Base-by-base conservation (phyloP, 2,888 invertebrate species). In the Stomorhina lunata region DNA sequence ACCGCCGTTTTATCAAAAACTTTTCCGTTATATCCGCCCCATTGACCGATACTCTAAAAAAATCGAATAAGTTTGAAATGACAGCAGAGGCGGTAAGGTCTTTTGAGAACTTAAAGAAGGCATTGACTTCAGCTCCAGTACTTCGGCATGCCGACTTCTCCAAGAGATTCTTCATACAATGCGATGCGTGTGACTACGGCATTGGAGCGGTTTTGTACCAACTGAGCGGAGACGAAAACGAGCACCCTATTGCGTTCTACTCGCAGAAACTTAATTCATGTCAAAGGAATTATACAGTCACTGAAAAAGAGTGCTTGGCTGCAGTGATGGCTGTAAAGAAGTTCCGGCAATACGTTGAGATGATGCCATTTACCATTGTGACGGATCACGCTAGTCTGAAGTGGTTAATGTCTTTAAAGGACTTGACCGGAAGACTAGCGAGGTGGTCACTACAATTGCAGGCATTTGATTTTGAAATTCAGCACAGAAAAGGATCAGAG, bases 251-350 rank as follows among this genome's bases (percentile, higher is more conserved):
- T 10, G 84, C 81, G 0, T 80, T 71, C 15, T 73, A 63, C 15
- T 84, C 81, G 1, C 61, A 80, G 29, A 83, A 84, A 22, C 12
- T 84, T n/a, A 84, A 81, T 43, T n/a, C 40, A 0, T 55, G 61
- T 15, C 84, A 84, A 43, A 34, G 55, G 2, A 84, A 80, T 43
- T 82, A 82, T 43, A 79, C 55, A 7, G 72, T 80, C 5, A 84
- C 81, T 0, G 83, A 81, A 55, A 53, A 80, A 10, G 80, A 84
- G 17, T 83, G 83, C 53, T 37, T 75, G 3, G 69, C 77, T 1
- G 77, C 69, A 10, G 69, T 78, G 4, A 12, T 78, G 40, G 69
- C 78, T 0, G 34, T 76, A 20, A 66, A 48, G n/a, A 57, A 37
- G 25, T 77, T 77, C 27, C 10, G 77, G 7, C 55, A 53, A 1